Evolutionary conservation across 2,113 vertebrate species (phyloP).

Genomic region (Anarrhichthys ocellatus): DNA sequence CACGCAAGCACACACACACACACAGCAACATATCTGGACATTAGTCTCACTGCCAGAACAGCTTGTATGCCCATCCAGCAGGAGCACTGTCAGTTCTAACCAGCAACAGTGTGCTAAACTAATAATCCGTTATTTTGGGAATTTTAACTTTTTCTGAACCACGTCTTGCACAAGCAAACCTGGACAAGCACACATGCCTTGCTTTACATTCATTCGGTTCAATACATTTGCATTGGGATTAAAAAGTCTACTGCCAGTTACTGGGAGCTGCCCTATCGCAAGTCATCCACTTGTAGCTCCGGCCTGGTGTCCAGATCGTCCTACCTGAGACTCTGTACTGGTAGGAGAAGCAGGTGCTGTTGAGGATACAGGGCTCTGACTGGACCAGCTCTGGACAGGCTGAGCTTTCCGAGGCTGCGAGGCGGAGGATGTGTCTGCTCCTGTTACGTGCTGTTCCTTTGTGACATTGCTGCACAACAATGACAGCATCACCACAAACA

Average conservation of each 20-base stretch:
- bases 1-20: constrained; percentile 45
- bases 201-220: background rate
- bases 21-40: constrained; percentile 29
- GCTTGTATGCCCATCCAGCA: background rate
- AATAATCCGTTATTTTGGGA: background rate
- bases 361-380: constrained; percentile 88
- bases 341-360: constrained; percentile 94
- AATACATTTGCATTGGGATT: background rate
- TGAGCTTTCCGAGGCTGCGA: constrained; percentile 72
- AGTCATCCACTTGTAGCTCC: background rate
- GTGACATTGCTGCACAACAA: constrained; percentile 86
- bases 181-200: background rate
- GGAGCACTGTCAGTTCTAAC: background rate
- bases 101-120: background rate
- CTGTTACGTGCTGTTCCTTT: constrained; percentile 83
- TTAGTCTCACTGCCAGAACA: constrained; percentile 7
- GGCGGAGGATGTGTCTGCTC: constrained; percentile 88
- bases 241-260: background rate
- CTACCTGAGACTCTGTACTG: constrained; percentile 92
- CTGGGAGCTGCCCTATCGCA: background rate
- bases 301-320: background rate
- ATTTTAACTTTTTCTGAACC: background rate
- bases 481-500: background rate
- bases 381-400: constrained; percentile 88
- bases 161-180: background rate